These are phyloP conservation scores for Hemibagrus wyckioides DNA, from an alignment of 2,113 vertebrate genomes.

Conservation along the genomic window DNA sequence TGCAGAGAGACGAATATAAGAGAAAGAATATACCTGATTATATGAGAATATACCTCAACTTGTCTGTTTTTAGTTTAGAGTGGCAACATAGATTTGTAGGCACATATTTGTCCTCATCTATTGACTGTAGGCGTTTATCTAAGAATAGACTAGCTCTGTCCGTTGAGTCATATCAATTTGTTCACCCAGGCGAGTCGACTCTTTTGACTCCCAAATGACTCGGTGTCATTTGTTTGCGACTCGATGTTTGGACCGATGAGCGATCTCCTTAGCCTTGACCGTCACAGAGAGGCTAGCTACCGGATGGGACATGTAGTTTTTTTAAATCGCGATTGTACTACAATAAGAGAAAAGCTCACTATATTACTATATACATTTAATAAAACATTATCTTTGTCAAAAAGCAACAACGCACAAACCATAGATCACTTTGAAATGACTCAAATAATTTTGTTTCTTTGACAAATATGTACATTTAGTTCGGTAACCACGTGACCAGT, in stretches of 20 bases:
- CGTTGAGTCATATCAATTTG: neutral
- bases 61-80: neutral
- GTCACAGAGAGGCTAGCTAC: no score
- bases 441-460: neutral
- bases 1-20: no score
- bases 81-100: neutral
- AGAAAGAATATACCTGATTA: neutral
- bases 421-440: neutral
- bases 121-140: neutral
- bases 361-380: no score
- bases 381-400: neutral
- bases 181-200: neutral
- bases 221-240: neutral
- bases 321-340: no score
- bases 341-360: no score
- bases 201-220: neutral
- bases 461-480: neutral
- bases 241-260: neutral
- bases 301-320: no score
- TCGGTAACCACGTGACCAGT: neutral
- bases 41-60: neutral
- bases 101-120: neutral
- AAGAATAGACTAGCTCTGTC: neutral
- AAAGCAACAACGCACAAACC: neutral
- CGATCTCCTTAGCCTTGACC: no score